Evolutionary conservation across 2,797 vertebrate genomes (phyloP).

Genomic region (Pelodytes ibericus): DNA sequence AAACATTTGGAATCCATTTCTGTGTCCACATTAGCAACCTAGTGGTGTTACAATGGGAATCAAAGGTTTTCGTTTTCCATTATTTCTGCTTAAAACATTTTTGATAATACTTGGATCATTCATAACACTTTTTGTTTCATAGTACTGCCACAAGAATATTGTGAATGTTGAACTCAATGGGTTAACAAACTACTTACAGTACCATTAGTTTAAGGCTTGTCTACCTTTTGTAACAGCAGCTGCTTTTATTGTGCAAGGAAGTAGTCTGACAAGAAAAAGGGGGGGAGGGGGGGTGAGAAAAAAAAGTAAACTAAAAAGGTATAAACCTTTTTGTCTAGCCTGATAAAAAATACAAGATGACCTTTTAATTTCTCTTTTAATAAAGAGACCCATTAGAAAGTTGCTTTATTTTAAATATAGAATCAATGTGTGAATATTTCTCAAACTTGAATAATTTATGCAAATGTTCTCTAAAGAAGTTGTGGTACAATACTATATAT

Average conservation of each 20-base stretch:
- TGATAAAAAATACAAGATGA: conserved; percentile 84
- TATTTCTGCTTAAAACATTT: conserved; percentile 60
- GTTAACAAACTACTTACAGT: conserved; percentile 57
- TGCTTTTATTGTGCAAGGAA: conserved; percentile 71
- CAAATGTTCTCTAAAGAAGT: conserved; percentile 72
- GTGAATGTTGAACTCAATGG: conserved; percentile 74
- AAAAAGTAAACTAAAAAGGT: conserved; percentile 55
- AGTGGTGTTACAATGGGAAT: conserved; percentile 88
- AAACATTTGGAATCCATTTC: conserved; percentile 84
- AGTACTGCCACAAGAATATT: conserved; percentile 76
- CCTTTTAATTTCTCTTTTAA: conserved; percentile 85
- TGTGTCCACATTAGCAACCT: conserved; percentile 85
- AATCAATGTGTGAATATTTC: conserved; percentile 70
- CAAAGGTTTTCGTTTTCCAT: conserved; percentile 63
- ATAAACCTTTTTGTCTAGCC: conserved; percentile 71
- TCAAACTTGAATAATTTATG: conserved; percentile 74
- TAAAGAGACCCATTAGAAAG: conserved; percentile 90
- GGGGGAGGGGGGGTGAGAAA: conserved; percentile 45
- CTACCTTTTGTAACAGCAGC: conserved; percentile 70
- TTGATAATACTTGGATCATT: conserved; percentile 81
- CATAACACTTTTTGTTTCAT: conserved; percentile 70
- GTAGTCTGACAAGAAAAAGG: conserved; percentile 62
- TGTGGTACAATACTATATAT: conserved; percentile 64
- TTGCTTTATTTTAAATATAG: conserved; percentile 75
- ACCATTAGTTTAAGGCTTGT: conserved; percentile 72